These are phyloP conservation scores for Pollachius pollachius DNA, from an alignment of 2,113 vertebrate genomes.

Conservation along the genomic window DNA sequence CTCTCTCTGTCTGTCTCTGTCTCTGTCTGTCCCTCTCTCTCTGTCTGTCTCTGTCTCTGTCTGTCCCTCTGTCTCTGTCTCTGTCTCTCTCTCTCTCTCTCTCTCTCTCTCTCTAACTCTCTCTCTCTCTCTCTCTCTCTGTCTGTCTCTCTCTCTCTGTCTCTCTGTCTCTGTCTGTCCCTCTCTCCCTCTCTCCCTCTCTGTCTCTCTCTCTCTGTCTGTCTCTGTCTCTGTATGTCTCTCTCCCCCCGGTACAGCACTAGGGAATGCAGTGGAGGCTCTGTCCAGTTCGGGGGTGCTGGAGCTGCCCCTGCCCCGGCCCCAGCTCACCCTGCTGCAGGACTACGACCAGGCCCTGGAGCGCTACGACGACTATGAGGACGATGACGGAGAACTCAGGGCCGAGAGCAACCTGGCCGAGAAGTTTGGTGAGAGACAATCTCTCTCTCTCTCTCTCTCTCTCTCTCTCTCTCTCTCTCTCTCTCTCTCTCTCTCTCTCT, in stretches of 20 bases:
- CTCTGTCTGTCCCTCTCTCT: too few species aligned
- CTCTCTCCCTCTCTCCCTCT: not conserved
- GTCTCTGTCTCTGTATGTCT: not conserved
- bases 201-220: not conserved
- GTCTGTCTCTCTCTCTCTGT: too few species aligned
- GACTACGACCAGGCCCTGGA: constrained; percentile 78
- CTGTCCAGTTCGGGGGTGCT: constrained; percentile 64
- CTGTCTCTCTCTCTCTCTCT: not conserved
- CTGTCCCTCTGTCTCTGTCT: not conserved
- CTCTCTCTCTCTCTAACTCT: too few species aligned
- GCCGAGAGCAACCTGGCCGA: constrained; percentile 84
- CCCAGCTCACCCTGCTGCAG: constrained; percentile 79
- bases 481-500: too few species aligned
- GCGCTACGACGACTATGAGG: constrained; percentile 80
- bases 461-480: too few species aligned
- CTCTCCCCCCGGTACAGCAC: constrained; percentile 55
- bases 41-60: too few species aligned
- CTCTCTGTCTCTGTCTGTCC: too few species aligned
- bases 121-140: too few species aligned
- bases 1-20: too few species aligned
- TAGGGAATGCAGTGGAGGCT: constrained; percentile 68
- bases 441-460: too few species aligned
- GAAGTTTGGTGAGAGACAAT: constrained; percentile 80
- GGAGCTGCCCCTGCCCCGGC: constrained; percentile 61
- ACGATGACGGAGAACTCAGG: constrained; percentile 79